phyloP scores from a whole-genome alignment of 1,140 invertebrate genomes.

The Zaprionus africanus region DNA sequence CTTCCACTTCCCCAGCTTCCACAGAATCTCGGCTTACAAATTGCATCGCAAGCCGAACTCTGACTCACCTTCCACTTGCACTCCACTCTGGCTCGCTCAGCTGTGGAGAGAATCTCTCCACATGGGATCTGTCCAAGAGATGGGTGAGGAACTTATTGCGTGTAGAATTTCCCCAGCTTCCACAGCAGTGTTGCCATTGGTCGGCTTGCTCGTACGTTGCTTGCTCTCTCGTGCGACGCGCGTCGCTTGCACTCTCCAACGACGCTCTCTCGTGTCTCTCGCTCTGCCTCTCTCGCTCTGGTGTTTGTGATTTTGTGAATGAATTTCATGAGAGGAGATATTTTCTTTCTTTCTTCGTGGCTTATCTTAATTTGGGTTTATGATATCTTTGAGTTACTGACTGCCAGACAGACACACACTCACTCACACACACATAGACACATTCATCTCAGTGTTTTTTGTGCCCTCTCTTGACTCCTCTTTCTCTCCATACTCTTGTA shows the following conservation, averaged over 20 bases:
- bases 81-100: slow-evolving; percentile 1
- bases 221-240: slow-evolving; percentile 7
- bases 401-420: slow-evolving; percentile 20
- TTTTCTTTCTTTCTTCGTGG: slow-evolving; percentile 52
- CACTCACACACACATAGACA: slow-evolving; percentile 15
- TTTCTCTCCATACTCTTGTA: slow-evolving; percentile 34
- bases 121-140: neutral
- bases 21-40: slow-evolving; percentile 26
- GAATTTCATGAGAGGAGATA: slow-evolving; percentile 56
- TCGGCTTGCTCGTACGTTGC: slow-evolving; percentile 38
- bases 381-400: slow-evolving; percentile 63
- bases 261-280: slow-evolving; percentile 1
- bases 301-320: slow-evolving; percentile 73
- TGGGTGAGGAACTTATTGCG: neutral
- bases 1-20: slow-evolving; percentile 25
- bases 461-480: slow-evolving; percentile 46
- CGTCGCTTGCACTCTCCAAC: slow-evolving; percentile 5
- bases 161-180: slow-evolving; percentile 51
- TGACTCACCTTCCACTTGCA: slow-evolving; percentile 20
- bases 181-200: slow-evolving; percentile 51
- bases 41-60: slow-evolving; percentile 6
- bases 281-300: slow-evolving; percentile 8
- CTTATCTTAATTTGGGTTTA: slow-evolving; percentile 77
- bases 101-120: slow-evolving; percentile 10
- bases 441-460: slow-evolving; percentile 20